Evolutionary conservation across 2,113 vertebrate species (phyloP), one percentile per base, ranked within the genome.

Genomic region (Oryzias melastigma): DNA sequence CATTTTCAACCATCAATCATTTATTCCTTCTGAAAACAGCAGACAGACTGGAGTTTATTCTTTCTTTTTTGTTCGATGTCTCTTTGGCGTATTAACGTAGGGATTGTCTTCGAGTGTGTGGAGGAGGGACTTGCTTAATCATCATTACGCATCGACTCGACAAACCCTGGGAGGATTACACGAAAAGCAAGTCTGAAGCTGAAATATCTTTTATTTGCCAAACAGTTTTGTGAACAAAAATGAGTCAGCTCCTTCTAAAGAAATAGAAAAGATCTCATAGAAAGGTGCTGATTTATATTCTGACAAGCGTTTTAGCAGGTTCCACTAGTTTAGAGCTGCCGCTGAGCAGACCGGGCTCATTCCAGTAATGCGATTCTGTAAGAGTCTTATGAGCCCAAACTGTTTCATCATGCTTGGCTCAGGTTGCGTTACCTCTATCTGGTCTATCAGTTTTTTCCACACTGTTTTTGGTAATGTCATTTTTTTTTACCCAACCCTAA

Each of bases 51-150:
- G 17, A 46, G 16, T 18, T 8, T n/a, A 5, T 17, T 5, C 0
- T 15, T 17, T 16, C 25, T 16, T 15, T 16, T 52, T 52, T 16
- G 24, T 24, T 15, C 5, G 27, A 24, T 2, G 15, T 52, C 22
- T 27, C 17, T 17, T 17, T 16, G 14, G 15, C 7, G 50, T 17
- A 52, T 8, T 53, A 44, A 59, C 54, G 24, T 40, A 20, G 5
- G 40, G 3, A 64, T 69, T 62, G 49, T 57, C 10, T 35, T 25
- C 35, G 49, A 6, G 27, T 22, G 65, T 46, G 22, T 52, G 15
- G 13, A 14, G 40, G 45, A 8, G 29, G 44, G 16, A 42, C 12
- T 4, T 15, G 10, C 18, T 0, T 51, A 50, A 43, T 43, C 8
- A 70, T 52, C 16, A 25, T 57, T 45, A 46, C 41, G 40, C 19